A percentile compares a stretch with the other conserved stretches of the same genome.
Conservation (phyloP, 1,140 invertebrate species). For the Zaprionus camerounensis region DNA sequence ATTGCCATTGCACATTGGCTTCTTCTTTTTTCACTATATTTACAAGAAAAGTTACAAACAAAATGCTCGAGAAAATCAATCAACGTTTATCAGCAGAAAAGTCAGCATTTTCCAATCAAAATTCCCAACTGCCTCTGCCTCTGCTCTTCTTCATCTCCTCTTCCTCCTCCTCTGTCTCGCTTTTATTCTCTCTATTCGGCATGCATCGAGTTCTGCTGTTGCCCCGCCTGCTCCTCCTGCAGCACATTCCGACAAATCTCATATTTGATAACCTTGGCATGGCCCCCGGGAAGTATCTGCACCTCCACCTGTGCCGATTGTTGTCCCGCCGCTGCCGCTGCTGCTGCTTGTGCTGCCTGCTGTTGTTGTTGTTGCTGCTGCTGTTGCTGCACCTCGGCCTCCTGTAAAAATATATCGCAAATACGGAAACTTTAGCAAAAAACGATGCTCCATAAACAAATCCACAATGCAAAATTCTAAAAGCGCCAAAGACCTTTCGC, state of each 20-base stretch:
- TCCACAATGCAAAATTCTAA: not conserved
- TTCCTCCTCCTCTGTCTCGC: not conserved
- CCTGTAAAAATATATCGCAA: constrained; percentile 59
- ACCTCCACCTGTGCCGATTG: constrained; percentile 62
- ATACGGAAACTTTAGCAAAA: constrained; percentile 46
- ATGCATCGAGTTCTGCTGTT: constrained; percentile 54
- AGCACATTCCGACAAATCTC: constrained; percentile 69
- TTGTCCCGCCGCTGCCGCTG: constrained; percentile 50
- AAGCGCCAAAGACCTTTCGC: constrained; percentile 9
- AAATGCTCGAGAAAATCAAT: constrained; percentile 38
- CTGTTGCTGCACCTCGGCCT: constrained; percentile 58
- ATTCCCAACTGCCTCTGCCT: not conserved
- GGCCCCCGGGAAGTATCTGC: constrained; percentile 65
- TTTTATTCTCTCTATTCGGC: constrained; percentile 38
- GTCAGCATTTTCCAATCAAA: not conserved
- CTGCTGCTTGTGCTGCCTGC: constrained; percentile 30
- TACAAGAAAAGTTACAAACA: constrained; percentile 40
- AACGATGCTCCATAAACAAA: not conserved
- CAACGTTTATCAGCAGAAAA: not conserved
- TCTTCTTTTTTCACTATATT: constrained; percentile 22
- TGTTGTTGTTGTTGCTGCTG: constrained; percentile 55
- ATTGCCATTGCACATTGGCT: constrained; percentile 48
- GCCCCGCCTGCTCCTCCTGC: constrained; percentile 60
- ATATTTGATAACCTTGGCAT: constrained; percentile 72
- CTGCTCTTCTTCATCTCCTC: constrained; percentile 6